Base-by-base conservation (phyloP, 2,797 vertebrate genomes). In the Eremophila alpestris region DNA sequence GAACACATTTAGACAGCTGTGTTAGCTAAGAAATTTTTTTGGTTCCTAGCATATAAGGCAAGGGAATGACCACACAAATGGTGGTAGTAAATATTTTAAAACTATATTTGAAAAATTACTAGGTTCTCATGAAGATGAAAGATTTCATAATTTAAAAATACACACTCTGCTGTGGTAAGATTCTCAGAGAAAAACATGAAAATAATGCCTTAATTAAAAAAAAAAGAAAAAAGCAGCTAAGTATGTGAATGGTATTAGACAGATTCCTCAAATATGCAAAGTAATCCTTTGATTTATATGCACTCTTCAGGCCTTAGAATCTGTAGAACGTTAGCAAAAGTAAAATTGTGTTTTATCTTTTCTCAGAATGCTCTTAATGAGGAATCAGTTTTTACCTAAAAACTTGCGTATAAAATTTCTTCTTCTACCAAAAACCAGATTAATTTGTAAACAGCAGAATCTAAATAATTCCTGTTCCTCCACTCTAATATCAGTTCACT, bases 1-100 rank as follows among this genome's bases (percentile, higher is more conserved):
- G n/a, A n/a, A n/a, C n/a, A n/a, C n/a, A n/a, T n/a, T n/a, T n/a
- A 48, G 7, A 63, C 1, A 63, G 5, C 2, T 45, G 9, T 5
- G 21, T 67, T 75, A 68, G 9, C 15, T 52, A 63, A 29, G 34
- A 38, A 59, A 49, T 18, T 23, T 62, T 26, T 10, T 16, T 71
- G 4, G 52, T 75, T 81, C 30, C 32, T 58, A 49, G 11, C 3
- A 14, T 45, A 49, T 46, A 22, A 59, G 27, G 10, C 7, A 38
- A 38, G 21, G 24, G 7, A 81, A 74, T 36, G 45, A 70, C 23
- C 14, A 46, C 26, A 63, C 5, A 69, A 83, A 38, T 27, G 2
- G 5, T n/a, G 15, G 17, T 27, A 38, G 13, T 8, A 41, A 41
- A 41, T 41, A 13, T 41, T 81, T 84, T 74, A 21, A 87, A 84